Evolutionary conservation across 2,113 vertebrate species (phyloP), one percentile per base, ranked within the genome.

Genomic region (Pachyramphus minor): DNA sequence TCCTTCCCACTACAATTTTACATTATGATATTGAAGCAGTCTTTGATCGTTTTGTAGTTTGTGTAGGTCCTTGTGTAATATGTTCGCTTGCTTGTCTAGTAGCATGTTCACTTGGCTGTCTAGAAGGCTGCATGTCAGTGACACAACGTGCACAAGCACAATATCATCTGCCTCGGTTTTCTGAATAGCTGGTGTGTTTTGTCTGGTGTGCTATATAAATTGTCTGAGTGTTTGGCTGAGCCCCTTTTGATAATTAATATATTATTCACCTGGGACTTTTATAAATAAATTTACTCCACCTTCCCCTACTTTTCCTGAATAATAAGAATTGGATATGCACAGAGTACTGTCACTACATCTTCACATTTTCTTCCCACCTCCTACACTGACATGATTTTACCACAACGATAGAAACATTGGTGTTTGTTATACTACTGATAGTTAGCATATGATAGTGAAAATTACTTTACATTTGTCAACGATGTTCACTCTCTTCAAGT

Each of bases 41-140:
- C 94, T 97, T 97, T 97, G 97, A 97, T 97, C 73, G 6, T 97
- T 97, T 96, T 97, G 95, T 97, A 96, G 94, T 96, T 95, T 97
- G 95, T 20, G 33, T 90, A 95, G 90, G 75, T 95, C 50, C 90
- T 96, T 82, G 95, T 95, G 89, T 96, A 96, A 90, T 91, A 81
- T 35, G 39, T 89, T 92, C 83, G 53, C 80, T 94, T 95, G 63
- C 74, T 95, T 89, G 89, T 93, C 92, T 96, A 39, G 60, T 88
- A 96, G 73, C 85, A 50, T 94, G 82, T 87, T 95, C 90, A 60
- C 87, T 93, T 95, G 94, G 68, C 72, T 97, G 83, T 92, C 92
- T 90, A 6, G 82, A 95, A 95, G 7, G 41, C 84, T 81, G 90
- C 80, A 39, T 88, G 82, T 96, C 96, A 96, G 90, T 25, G 84